Evolutionary conservation across 2,113 vertebrate species (phyloP), one percentile per base, ranked within the genome.

Genomic region (Synchiropus splendidus): DNA sequence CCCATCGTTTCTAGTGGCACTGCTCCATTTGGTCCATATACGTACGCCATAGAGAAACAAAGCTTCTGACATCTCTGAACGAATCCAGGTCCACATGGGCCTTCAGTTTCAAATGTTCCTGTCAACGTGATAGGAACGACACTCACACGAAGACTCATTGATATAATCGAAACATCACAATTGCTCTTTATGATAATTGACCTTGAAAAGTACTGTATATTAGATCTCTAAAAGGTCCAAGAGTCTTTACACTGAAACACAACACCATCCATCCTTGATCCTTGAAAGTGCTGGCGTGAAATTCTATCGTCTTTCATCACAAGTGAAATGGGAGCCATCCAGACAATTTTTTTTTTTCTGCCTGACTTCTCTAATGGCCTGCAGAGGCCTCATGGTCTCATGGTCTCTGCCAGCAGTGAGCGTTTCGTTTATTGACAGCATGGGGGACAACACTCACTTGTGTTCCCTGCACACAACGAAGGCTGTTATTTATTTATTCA

Each of bases 201-300:
- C 21, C 21, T 27, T 27, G 21, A 27, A 27, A 27, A 8, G 21
- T 27, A 27, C 21, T 5, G 4, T 8, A 27, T 8, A 27, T n/a
- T n/a, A 8, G 21, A 27, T 8, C 21, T 27, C 4, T 27, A 27
- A 4, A 27, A 27, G 21, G 21, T 27, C 21, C 60, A 59, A 48
- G 51, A 41, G 62, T 75, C 51, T 75, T 57, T 37, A 54, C 58
- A 58, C 48, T 57, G 64, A 67, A 68, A 72, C 40, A 36, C 60
- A 60, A 68, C 67, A 37, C 49, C 42, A 62, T 62, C 67, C 45
- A 55, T 66, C 62, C 58, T 55, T 31, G 45, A 45, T 51, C 33
- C 39, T 16, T 53, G 30, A 74, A 74, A 81, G 71, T 70, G 76
- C 63, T 52, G 31, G 54, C 57, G 57, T 58, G 70, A 75, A 78